Percentiles rank a stretch among this genome's conserved stretches.
Conservation (phyloP, 2,888 invertebrate genomes). For the Nudaria mundana region DNA sequence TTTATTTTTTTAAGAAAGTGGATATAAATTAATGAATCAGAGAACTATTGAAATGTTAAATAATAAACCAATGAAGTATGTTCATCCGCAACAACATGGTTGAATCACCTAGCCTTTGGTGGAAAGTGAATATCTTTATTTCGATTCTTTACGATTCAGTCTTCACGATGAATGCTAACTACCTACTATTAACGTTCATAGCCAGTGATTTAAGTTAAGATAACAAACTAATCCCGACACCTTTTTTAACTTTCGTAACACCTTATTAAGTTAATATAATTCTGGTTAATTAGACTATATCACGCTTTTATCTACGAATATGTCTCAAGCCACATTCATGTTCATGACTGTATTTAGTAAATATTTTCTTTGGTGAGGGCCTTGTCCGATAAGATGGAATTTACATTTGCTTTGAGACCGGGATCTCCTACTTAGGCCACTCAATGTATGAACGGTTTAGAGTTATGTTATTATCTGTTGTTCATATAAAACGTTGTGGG, state of each 20-base stretch:
- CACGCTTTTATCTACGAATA: slow-evolving; percentile 60
- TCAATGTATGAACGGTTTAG: slow-evolving; percentile 47
- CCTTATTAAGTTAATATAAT: slow-evolving; percentile 54
- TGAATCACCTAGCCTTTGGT: too few relatives aligned
- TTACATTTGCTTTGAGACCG: slow-evolving; percentile 49
- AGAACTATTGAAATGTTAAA: too few relatives aligned
- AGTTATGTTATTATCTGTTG: slow-evolving; percentile 11
- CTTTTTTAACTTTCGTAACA: slow-evolving; percentile 40
- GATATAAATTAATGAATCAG: too few relatives aligned
- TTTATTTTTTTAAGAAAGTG: too few relatives aligned
- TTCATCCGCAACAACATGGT: too few relatives aligned
- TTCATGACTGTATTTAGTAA: slow-evolving; percentile 67
- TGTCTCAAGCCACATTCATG: slow-evolving; percentile 38
- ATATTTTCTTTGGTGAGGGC: slow-evolving; percentile 68
- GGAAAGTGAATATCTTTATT: too few relatives aligned
- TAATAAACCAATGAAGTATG: too few relatives aligned
- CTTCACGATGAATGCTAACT: too few relatives aligned
- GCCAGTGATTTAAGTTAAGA: slow-evolving; percentile 18
- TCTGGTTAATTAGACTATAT: slow-evolving; percentile 69
- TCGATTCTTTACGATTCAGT: too few relatives aligned
- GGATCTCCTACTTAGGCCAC: slow-evolving; percentile 33
- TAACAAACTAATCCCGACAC: slow-evolving; percentile 21
- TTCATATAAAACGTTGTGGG: slow-evolving; percentile 5
- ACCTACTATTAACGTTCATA: too few relatives aligned
- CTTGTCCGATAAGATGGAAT: slow-evolving; percentile 53